Base-by-base conservation (phyloP, 2,113 vertebrate genomes). In the Agapornis roseicollis region DNA sequence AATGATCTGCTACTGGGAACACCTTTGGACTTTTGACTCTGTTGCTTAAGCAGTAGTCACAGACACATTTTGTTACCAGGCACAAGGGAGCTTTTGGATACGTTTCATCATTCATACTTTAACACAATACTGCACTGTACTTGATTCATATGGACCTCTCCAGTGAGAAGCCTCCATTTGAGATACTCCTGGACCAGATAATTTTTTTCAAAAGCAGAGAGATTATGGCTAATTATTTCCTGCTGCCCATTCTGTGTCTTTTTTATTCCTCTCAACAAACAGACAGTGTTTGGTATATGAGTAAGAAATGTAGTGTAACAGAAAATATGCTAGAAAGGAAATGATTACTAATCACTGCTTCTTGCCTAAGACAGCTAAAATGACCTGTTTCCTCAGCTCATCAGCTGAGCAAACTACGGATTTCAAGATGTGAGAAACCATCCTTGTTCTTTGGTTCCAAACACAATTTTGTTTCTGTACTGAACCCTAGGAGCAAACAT, bases 251-350 rank as follows among this genome's bases (percentile, higher is more conserved):
- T 88, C 77, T 72, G 46, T 85, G 80, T 53, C 80, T 85, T 91
- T 88, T 89, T 89, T 47, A 85, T 85, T 82, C 91, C 28, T 63
- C 72, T 80, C 95, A 95, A 96, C 80, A 90, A 90, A 89, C 93
- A 97, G 91, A 93, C 76, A 94, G 72, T 95, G 95, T 96, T 96
- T 95, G 70, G 73, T 79, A 87, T 82, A 94, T 92, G 91, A 97
- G 78, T 96, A 95, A 95, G 94, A 93, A 94, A 69, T 82, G 91
- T 88, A 96, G 66, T 39, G 73, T 89, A 96, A 96, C 89, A 97
- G 87, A 97, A 97, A 96, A 96, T 82, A 87, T 77, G 87, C 63
- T 92, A 92, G 84, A 85, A 93, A 93, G 93, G 94, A 96, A 96
- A 85, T n/a, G 14, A 96, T 95, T 97, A 93, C 49, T 94, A 95